Base-by-base conservation (phyloP, 1,140 invertebrate genomes). In the Chelonus insularis region DNA sequence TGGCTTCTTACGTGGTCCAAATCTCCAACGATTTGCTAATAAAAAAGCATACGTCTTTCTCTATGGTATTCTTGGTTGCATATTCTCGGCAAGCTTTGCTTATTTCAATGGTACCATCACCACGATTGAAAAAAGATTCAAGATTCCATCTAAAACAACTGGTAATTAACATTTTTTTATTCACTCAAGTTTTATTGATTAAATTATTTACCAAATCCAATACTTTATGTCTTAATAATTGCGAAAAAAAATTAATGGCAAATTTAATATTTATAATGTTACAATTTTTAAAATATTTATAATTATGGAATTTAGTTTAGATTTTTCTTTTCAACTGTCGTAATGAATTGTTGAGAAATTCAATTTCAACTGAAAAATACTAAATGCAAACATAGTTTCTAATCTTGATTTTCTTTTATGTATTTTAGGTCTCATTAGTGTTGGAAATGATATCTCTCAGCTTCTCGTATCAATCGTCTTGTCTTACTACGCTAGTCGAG, bases 81-180 rank as follows among this genome's bases (percentile, higher is more conserved):
- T 90, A 45, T 89, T 90, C 66, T 86, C 86, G n/a, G 89, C 90
- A 60, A 86, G 88, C 60, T 91, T 87, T 68, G 85, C 89, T 1
- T 93, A 93, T 71, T 89, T 89, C 61, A 89, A 89, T 68, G 89
- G 89, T 7, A 90, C 88, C 4, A 87, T 92, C 39, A 90, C 90
- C 25, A 93, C 91, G 0, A 81, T 93, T 21, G 91, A 93, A 72
- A 92, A 92, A 70, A 82, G 90, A 63, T 93, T 91, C 72, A 91
- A 89, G 68, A 91, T 92, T 69, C 88, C 89, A 0, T 91, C 88
- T 6, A 86, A 87, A 74, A 89, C 87, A 29, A 89, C 88, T 54
- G 91, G 89, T 87, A 73, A 80, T 75, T 69, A 45, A 54, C 4
- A 18, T 25, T 12, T 25, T 25, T 50, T 37, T 51, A 14, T 25